phyloP scores from a whole-genome alignment of 2,797 vertebrate species.

The Yasuhikotakia modesta region DNA sequence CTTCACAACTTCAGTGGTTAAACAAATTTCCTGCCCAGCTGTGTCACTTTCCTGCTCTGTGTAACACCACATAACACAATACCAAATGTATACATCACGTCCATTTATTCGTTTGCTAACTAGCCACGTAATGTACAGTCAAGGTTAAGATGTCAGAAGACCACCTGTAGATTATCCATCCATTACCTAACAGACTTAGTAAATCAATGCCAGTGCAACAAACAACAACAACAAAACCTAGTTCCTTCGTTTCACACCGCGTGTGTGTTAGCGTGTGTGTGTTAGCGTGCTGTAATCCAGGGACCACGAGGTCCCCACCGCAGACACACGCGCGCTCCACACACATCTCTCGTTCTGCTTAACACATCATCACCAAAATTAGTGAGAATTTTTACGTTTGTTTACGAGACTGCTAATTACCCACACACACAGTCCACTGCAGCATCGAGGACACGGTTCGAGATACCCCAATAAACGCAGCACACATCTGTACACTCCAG shows the following conservation, averaged over 20 bases:
- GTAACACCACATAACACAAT: not conserved
- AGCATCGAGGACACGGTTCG: constrained; percentile 65
- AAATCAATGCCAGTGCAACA: constrained; percentile 48
- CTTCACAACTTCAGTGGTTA: too few relatives aligned
- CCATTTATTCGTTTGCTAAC: not conserved
- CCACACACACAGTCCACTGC: constrained; percentile 68
- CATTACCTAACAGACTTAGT: not conserved
- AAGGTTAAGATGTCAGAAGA: too few relatives aligned
- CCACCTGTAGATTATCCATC: not conserved
- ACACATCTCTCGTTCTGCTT: constrained; percentile 68
- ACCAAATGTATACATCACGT: not conserved
- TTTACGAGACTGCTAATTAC: constrained; percentile 77
- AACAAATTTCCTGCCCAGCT: too few relatives aligned
- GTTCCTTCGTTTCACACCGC: constrained; percentile 74
- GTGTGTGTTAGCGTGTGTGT: constrained; percentile 72
- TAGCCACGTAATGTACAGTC: not conserved
- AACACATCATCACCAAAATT: constrained; percentile 71
- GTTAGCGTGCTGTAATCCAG: constrained; percentile 73
- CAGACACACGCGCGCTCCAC: constrained; percentile 72
- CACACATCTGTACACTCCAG: constrained; percentile 45
- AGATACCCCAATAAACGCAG: constrained; percentile 58
- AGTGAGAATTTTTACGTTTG: constrained; percentile 72
- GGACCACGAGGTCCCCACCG: constrained; percentile 72
- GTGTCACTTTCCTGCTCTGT: too few relatives aligned
- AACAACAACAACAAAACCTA: constrained; percentile 62